phyloP scores from a whole-genome alignment of 1,140 invertebrate genomes.

The Ostrea denselamellosa region DNA sequence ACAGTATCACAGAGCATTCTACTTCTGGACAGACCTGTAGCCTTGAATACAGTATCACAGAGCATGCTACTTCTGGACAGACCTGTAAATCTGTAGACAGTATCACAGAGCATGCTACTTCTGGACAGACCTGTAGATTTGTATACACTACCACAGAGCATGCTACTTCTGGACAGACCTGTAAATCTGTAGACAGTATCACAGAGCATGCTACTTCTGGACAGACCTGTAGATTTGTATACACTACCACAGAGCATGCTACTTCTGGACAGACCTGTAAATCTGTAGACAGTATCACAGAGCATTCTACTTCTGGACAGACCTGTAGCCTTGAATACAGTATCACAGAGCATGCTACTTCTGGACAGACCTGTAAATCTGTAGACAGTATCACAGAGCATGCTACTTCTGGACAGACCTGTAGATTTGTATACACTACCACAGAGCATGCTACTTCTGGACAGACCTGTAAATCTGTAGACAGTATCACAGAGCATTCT shows the following conservation, averaged over 20 bases:
- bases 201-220: not conserved
- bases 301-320: slow-evolving; percentile 29
- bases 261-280: slow-evolving; percentile 36
- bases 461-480: slow-evolving; percentile 24
- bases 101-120: not conserved
- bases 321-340: slow-evolving; percentile 7
- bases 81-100: slow-evolving; percentile 1
- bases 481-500: not conserved
- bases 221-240: slow-evolving; percentile 33
- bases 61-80: slow-evolving; percentile 25
- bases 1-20: not conserved
- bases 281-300: not conserved
- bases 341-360: not conserved
- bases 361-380: slow-evolving; percentile 31
- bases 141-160: not conserved
- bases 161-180: slow-evolving; percentile 25
- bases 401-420: slow-evolving; percentile 25
- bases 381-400: not conserved
- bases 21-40: slow-evolving; percentile 38
- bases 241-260: not conserved
- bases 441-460: not conserved
- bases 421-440: slow-evolving; percentile 9
- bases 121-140: slow-evolving; percentile 34
- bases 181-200: not conserved
- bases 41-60: not conserved